Conservation (phyloP, 2,113 vertebrate genomes). For the Anseranas semipalmata region DNA sequence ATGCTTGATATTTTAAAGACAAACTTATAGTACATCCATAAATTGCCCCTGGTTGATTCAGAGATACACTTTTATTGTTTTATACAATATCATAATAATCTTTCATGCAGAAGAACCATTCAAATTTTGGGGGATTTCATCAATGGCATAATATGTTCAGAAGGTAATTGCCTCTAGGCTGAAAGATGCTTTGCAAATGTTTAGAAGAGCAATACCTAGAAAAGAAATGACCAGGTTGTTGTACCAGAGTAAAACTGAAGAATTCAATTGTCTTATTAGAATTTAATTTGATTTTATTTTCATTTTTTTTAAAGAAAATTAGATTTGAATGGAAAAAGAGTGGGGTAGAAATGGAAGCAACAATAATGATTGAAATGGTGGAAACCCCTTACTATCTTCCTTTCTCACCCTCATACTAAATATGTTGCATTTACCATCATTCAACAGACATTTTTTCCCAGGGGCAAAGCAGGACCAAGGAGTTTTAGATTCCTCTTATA, state of each 20-base stretch:
- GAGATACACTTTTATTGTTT: background rate
- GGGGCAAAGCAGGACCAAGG: background rate
- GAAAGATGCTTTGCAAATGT: background rate
- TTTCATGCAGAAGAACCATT: background rate
- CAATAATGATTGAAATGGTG: fast-evolving
- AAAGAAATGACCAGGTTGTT: background rate
- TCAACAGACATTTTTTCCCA: background rate
- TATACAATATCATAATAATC: background rate
- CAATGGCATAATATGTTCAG: background rate
- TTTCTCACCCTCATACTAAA: background rate
- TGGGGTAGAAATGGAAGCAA: background rate
- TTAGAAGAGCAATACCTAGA: background rate
- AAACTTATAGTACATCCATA: background rate
- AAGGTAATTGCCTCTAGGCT: background rate
- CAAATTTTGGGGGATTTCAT: background rate
- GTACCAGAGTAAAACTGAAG: background rate
- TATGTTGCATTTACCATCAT: background rate
- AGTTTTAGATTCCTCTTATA: background rate
- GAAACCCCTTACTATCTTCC: background rate
- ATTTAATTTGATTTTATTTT: too few relatives aligned
- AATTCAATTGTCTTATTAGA: background rate
- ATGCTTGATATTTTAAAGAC: background rate
- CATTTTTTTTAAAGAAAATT: too few relatives aligned
- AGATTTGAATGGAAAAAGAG: background rate
- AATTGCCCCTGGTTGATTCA: background rate